Evolutionary conservation across 2,113 vertebrate species (phyloP), one percentile per base, ranked within the genome.

Genomic region (Merops nubicus): DNA sequence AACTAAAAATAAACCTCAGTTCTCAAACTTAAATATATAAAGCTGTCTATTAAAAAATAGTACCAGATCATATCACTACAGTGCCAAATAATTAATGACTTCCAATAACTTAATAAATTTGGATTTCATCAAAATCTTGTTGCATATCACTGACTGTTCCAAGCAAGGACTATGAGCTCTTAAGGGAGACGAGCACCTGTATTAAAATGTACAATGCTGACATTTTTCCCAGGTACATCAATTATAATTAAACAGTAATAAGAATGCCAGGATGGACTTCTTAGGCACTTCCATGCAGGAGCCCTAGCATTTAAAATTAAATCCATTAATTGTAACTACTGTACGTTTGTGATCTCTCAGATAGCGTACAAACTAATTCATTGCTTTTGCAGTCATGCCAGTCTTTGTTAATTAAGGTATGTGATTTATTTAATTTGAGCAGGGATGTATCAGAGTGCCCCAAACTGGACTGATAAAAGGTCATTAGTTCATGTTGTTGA

Each of bases 41-140:
- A 97, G 88, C 85, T 97, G 86, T 96, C 96, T 64, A 29, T 97
- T 96, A 72, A 85, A 95, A 95, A 85, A 87, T 82, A 76, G 89
- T 87, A 96, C 93, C 91, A 93, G 54, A 91, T 97, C 93, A 94
- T 88, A 95, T 85, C 72, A 92, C 33, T 67, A 88, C 56, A 63
- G 93, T 97, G 97, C 97, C 97, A 98, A 97, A 97, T 95, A 97
- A 98, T 97, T 97, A 98, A 98, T 88, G 94, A 92, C 80, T 93
- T 97, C 95, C 97, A 98, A 98, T 94, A 97, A 96, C 95, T 82
- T 97, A 97, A 97, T 98, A 97, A 97, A 98, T 98, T 96, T 95
- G 83, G 91, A 87, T 97, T 97, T 97, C 78, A 96, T 97, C 98
- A 97, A 96, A 97, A 91, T 77, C 94, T 60, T 94, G 92, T 96